Percentiles rank a stretch among this genome's conserved stretches.
phyloP scores from a whole-genome alignment of 2,888 invertebrate genomes.

The Plebejus melissa region DNA sequence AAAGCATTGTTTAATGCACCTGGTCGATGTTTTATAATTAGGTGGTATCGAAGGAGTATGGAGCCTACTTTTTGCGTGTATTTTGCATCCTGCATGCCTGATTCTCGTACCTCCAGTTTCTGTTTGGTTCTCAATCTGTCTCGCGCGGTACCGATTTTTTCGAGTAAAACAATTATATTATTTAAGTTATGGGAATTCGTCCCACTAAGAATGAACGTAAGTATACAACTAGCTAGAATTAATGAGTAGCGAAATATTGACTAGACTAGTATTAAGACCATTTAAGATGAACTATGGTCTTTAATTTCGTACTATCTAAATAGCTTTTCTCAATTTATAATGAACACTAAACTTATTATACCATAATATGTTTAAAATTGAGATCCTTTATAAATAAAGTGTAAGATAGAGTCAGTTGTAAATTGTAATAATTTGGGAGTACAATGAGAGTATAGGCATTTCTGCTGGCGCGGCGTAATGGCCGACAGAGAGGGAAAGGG shows the following conservation, averaged over 20 bases:
- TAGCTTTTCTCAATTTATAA: neutral
- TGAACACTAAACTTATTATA: neutral
- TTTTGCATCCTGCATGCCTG: neutral
- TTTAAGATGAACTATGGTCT: neutral
- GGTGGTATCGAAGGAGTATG: neutral
- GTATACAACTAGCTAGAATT: no score
- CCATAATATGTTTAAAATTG: constrained; percentile 11
- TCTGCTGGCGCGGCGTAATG: constrained; percentile 36
- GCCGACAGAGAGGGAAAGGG: constrained; percentile 46
- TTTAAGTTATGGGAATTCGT: neutral
- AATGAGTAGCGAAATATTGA: neutral
- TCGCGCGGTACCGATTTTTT: neutral
- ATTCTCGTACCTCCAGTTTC: neutral
- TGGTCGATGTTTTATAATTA: constrained; percentile 23
- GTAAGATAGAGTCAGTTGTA: constrained; percentile 30
- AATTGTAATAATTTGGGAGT: constrained; percentile 34
- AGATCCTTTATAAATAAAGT: constrained; percentile 26
- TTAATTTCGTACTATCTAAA: neutral
- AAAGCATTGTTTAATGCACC: constrained; percentile 22
- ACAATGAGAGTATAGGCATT: constrained; percentile 36
- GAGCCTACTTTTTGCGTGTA: neutral
- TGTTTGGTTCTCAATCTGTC: neutral
- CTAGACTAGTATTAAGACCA: neutral
- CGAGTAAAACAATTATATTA: neutral
- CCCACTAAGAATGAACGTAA: neutral